These are phyloP conservation scores for Vulpes lagopus DNA, from an alignment of 2,113 vertebrate genomes.

Conservation along the genomic window DNA sequence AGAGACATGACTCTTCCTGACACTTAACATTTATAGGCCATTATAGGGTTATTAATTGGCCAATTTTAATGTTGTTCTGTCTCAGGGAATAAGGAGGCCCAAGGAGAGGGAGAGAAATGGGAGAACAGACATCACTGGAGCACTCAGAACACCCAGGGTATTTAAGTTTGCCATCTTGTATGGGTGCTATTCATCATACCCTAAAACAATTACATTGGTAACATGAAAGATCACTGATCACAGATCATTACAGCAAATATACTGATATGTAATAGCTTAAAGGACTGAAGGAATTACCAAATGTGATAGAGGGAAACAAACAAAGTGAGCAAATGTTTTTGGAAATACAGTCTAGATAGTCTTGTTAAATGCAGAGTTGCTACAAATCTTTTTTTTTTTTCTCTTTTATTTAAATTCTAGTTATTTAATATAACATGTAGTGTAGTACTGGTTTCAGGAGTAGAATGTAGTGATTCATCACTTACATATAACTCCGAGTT, in stretches of 20 bases:
- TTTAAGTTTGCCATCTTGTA: neutral
- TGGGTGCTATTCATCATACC: neutral
- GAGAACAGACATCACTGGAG: neutral
- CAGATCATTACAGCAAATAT: neutral
- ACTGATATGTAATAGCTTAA: neutral
- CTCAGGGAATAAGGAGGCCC: neutral
- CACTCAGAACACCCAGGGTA: neutral
- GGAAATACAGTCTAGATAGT: neutral
- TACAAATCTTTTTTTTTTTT: neutral
- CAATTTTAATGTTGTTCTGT: neutral
- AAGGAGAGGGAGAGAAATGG: neutral
- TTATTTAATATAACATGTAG: no score
- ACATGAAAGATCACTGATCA: neutral
- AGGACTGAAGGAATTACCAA: neutral
- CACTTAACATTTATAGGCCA: neutral
- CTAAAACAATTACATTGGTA: neutral
- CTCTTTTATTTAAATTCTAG: neutral
- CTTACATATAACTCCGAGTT: no score
- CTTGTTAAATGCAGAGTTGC: neutral
- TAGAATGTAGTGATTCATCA: no score
- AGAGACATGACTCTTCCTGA: neutral
- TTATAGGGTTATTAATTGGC: neutral
- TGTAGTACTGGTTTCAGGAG: no score
- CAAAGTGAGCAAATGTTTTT: neutral
- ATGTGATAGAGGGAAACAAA: neutral